Percentiles rank a stretch among this genome's conserved stretches.
Conservation (phyloP, 2,797 vertebrate genomes). For the Phaenicophaeus curvirostris region DNA sequence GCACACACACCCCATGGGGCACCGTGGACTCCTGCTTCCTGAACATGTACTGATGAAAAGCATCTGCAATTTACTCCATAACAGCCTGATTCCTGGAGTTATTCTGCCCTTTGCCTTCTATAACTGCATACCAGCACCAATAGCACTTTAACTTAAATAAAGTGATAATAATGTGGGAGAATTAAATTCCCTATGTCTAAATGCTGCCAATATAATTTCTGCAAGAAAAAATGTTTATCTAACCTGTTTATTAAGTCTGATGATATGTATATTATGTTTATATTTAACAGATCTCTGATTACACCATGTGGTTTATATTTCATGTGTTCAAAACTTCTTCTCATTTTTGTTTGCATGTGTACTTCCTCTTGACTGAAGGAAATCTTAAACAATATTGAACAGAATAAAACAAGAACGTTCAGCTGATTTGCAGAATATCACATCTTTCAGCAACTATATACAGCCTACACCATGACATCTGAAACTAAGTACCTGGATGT, state of each 20-base stretch:
- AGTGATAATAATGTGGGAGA: not conserved
- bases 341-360: not conserved
- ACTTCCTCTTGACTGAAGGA: not conserved
- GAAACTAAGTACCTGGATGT: not conserved
- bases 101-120: not conserved
- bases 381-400: not conserved
- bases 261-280: not conserved
- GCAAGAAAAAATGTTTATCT: not conserved
- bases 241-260: not conserved
- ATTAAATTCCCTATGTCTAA: not conserved
- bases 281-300: not conserved
- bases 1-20: not conserved
- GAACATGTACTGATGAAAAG: not conserved
- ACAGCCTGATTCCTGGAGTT: not conserved
- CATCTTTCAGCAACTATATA: rapidly evolving
- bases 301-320: not conserved
- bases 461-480: not conserved
- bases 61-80: not conserved
- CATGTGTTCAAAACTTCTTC: not conserved
- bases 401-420: not conserved
- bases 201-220: not conserved
- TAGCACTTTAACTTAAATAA: not conserved
- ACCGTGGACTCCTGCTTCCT: not conserved
- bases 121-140: not conserved
- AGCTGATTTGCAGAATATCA: not conserved